Conservation (phyloP, 2,888 invertebrate species). For the Hylaea fasciaria region DNA sequence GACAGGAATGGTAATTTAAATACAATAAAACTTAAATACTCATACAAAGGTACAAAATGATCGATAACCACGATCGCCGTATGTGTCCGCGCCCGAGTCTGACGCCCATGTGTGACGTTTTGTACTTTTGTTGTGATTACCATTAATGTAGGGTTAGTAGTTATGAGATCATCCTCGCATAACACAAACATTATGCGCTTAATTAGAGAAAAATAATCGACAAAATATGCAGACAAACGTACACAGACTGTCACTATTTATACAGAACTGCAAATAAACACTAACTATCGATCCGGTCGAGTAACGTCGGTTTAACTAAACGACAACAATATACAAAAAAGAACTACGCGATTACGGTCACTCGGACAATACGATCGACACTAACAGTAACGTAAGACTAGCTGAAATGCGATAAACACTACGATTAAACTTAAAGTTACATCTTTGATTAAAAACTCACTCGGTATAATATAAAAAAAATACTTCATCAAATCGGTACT, state of each 20-base stretch:
- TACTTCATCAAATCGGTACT: conserved; percentile 71
- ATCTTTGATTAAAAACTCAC: conserved; percentile 84
- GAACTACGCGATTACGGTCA: conserved; percentile 70
- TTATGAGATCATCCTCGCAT: conserved; percentile 83
- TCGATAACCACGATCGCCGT: conserved; percentile 68
- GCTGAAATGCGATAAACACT: conserved; percentile 84
- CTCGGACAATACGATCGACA: conserved; percentile 73
- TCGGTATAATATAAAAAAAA: conserved; percentile 75
- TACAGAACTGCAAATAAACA: conserved; percentile 70
- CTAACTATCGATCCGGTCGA: conserved; percentile 61
- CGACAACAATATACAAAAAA: conserved; percentile 76
- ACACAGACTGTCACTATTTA: conserved; percentile 54
- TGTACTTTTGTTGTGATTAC: conserved; percentile 82
- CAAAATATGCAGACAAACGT: conserved; percentile 82
- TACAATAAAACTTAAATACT: conserved; percentile 71
- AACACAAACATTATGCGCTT: conserved; percentile 73
- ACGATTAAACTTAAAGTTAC: conserved; percentile 80
- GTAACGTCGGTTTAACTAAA: conserved; percentile 66
- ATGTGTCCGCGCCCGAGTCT: conserved; percentile 40
- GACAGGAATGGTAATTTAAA: conserved; percentile 75
- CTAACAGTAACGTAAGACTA: conserved; percentile 83
- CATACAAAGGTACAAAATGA: conserved; percentile 82
- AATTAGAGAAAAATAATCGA: conserved; percentile 75
- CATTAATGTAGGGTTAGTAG: conserved; percentile 79
- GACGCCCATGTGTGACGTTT: conserved; percentile 55